Evolutionary conservation across 2,113 vertebrate species (phyloP), one percentile per base, ranked within the genome.

Genomic region (Leucosticte australis): DNA sequence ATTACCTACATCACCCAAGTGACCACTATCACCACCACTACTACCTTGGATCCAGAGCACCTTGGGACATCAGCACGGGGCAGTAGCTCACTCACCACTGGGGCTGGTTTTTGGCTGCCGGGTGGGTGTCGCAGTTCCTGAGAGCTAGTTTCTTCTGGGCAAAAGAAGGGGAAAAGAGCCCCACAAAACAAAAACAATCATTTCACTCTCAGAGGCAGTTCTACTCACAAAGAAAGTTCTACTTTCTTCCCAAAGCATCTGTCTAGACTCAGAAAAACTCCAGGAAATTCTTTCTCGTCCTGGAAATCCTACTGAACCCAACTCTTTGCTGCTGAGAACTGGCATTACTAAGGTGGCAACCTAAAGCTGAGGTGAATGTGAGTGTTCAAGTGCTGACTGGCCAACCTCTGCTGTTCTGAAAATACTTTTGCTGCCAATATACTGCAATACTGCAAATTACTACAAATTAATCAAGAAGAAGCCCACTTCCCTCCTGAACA

Each of bases 81-180:
- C 33, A 94, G 67, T 6, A 8, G 59, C 49, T 90, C 90, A 97
- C 98, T 98, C 97, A 98, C 98, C 95, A 91, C 97, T 3, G 97
- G 86, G 28, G 97, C 94, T 67, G 97, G 73, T 50, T 98, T 98
- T 96, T 98, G 97, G 86, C 79, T 91, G 83, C 93, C 44, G 67
- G 97, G 93, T 16, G 95, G 65, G 37, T 98, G 97, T 52, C 90
- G 97, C 62, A 96, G 92, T 91, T 98, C 98, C 97, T 98, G 98
- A 75, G 97, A 60, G 80, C 53, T 97, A 92, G 94, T 83, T 85
- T 98, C 98, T 96, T 98, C 98, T 98, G 77, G 46, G 39, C 4
- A 92, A 89, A 86, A 68, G 52, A 96, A 95, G 33, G 35, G 42
- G 73, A 39, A 67, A 77, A 83, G 96, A 97, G 37, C 18, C 16